Percentiles rank a stretch among this genome's conserved stretches.
phyloP scores from a whole-genome alignment of 2,888 invertebrate genomes.

The Ectropis crepuscularia region DNA sequence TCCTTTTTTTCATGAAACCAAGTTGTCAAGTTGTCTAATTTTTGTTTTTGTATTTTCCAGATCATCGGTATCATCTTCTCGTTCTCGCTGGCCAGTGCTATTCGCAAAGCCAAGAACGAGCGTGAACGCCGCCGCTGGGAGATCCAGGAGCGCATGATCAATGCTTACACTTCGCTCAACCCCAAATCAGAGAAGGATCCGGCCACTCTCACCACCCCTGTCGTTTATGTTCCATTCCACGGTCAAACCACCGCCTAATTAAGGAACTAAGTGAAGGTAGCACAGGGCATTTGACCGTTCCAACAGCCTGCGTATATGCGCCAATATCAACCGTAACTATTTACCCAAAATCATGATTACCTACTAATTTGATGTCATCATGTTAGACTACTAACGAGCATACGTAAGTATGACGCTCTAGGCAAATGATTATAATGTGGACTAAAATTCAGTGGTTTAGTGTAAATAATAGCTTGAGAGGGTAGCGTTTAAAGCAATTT shows the following conservation, averaged over 20 bases:
- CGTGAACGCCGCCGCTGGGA: conserved; percentile 89
- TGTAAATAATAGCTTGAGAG: no score
- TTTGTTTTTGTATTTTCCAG: conserved; percentile 73
- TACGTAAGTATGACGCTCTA: no score
- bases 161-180: conserved; percentile 76
- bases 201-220: conserved; percentile 53
- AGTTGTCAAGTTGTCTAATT: conserved; percentile 10
- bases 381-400: no score
- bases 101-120: conserved; percentile 90
- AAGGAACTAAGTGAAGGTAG: neutral
- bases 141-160: conserved; percentile 85
- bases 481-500: no score
- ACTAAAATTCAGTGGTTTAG: no score
- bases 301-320: no score
- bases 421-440: no score
- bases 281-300: no score
- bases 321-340: no score
- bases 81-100: conserved; percentile 93
- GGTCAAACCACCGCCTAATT: conserved; percentile 68
- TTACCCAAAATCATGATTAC: no score
- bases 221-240: conserved; percentile 81
- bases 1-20: no score
- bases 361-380: no score
- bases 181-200: conserved; percentile 65
- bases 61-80: conserved; percentile 95